These are phyloP conservation scores for Champsocephalus gunnari DNA, from an alignment of 2,797 vertebrate species.

Conservation along the genomic window DNA sequence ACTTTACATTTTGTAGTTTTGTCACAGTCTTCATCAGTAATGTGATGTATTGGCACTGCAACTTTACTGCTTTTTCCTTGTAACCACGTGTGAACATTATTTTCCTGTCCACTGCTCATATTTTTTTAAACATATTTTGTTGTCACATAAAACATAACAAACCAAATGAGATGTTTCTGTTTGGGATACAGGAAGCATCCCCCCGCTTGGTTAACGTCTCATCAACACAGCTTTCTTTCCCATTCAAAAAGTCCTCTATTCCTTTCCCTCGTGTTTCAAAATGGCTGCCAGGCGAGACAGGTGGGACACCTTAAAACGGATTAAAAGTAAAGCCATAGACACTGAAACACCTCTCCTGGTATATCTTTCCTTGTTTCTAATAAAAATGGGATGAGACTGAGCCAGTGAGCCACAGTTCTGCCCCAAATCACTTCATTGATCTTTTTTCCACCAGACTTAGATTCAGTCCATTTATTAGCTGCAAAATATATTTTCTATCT, in stretches of 20 bases:
- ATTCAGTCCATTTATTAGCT: slow-evolving; percentile 49
- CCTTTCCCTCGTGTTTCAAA: slow-evolving; percentile 23
- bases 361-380: slow-evolving; percentile 50
- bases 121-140: too few relatives aligned
- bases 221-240: not conserved
- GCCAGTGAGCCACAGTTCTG: slow-evolving; percentile 27
- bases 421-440: slow-evolving; percentile 56
- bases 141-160: too few relatives aligned
- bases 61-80: too few relatives aligned
- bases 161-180: not conserved
- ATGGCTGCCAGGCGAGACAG: slow-evolving; percentile 42
- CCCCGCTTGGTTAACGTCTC: not conserved
- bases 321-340: slow-evolving; percentile 42
- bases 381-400: slow-evolving; percentile 56
- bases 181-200: not conserved
- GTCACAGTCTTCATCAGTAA: too few relatives aligned
- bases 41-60: too few relatives aligned
- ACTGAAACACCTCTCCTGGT: slow-evolving; percentile 44
- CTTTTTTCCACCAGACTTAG: slow-evolving; percentile 9
- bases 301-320: slow-evolving; percentile 31
- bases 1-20: too few relatives aligned
- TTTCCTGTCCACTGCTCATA: too few relatives aligned
- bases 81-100: too few relatives aligned
- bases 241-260: not conserved
- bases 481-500: slow-evolving; percentile 52